A percentile compares a stretch with the other conserved stretches of the same genome.
These are phyloP conservation scores for Hystrix brachyura DNA, from an alignment of 2,113 vertebrate genomes.

Conservation along the genomic window DNA sequence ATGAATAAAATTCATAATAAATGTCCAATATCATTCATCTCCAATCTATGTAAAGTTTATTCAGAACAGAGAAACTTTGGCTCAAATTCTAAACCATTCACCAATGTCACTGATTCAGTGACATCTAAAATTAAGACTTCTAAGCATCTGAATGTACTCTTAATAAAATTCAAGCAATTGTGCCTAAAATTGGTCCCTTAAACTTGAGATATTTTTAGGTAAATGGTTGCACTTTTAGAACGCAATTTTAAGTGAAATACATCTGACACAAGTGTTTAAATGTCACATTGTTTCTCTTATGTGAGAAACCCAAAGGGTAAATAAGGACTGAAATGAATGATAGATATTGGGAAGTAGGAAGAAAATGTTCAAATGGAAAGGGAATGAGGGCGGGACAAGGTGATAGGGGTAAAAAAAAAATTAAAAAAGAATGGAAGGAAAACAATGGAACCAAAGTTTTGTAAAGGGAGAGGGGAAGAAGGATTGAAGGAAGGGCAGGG, in stretches of 20 bases:
- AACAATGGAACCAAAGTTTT: background rate
- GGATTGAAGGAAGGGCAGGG: background rate
- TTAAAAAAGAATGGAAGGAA: background rate
- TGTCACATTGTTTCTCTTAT: background rate
- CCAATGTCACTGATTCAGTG: background rate
- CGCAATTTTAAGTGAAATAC: background rate
- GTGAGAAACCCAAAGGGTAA: background rate
- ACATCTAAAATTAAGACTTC: slow-evolving; percentile 43
- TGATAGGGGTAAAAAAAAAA: background rate
- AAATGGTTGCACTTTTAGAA: background rate
- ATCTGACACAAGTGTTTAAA: background rate
- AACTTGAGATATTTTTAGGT: background rate
- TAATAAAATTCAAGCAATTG: slow-evolving; percentile 33
- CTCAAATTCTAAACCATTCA: slow-evolving; percentile 34
- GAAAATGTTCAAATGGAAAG: background rate
- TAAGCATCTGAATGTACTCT: slow-evolving; percentile 2
- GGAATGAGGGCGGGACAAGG: background rate
- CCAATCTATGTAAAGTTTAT: background rate
- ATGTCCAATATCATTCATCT: slow-evolving; percentile 4
- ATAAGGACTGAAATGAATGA: background rate
- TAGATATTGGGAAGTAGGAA: background rate
- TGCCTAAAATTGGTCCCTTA: background rate
- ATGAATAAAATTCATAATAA: slow-evolving; percentile 44
- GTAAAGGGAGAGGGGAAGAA: background rate
- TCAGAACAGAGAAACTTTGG: slow-evolving; percentile 40